Evolutionary conservation across 1,140 invertebrate species (phyloP).

Genomic region (Babylonia areolata): DNA sequence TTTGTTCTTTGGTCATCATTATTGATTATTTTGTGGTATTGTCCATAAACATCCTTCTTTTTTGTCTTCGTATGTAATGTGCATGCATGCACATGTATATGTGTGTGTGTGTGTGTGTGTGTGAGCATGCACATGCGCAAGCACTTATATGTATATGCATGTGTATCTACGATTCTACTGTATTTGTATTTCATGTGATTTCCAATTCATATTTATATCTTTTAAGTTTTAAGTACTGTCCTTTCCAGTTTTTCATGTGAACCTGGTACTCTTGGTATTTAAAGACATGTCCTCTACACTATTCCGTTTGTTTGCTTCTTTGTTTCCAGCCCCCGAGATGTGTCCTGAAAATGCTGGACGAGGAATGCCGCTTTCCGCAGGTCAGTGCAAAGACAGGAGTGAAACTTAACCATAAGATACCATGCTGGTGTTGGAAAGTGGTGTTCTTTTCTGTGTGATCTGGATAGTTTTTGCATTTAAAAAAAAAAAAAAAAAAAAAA

Average conservation of each 20-base stretch:
- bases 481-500: too few relatives aligned
- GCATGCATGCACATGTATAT: not conserved
- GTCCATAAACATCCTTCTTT: too few relatives aligned
- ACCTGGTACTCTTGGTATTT: too few relatives aligned
- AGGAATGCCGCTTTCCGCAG: conserved; percentile 99
- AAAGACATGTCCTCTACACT: too few relatives aligned
- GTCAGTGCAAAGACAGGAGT: conserved; percentile 90
- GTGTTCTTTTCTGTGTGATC: too few relatives aligned
- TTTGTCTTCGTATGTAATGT: too few relatives aligned
- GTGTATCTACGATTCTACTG: not conserved
- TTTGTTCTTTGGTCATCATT: too few relatives aligned
- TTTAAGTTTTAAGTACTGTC: not conserved
- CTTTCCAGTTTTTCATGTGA: too few relatives aligned
- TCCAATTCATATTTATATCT: not conserved
- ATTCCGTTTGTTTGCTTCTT: conserved; percentile 28
- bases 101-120: conserved; percentile 14
- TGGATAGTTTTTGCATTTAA: too few relatives aligned
- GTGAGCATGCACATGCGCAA: not conserved
- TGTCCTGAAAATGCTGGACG: conserved; percentile 96
- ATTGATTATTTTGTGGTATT: too few relatives aligned
- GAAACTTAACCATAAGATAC: too few relatives aligned
- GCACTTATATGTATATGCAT: not conserved
- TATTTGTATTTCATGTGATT: not conserved
- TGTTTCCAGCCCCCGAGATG: conserved; percentile 87
- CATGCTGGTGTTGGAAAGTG: too few relatives aligned